Percentiles rank a stretch among this genome's conserved stretches.
Conservation (phyloP, 2,113 vertebrate genomes). For the Megaceryle torquata region DNA sequence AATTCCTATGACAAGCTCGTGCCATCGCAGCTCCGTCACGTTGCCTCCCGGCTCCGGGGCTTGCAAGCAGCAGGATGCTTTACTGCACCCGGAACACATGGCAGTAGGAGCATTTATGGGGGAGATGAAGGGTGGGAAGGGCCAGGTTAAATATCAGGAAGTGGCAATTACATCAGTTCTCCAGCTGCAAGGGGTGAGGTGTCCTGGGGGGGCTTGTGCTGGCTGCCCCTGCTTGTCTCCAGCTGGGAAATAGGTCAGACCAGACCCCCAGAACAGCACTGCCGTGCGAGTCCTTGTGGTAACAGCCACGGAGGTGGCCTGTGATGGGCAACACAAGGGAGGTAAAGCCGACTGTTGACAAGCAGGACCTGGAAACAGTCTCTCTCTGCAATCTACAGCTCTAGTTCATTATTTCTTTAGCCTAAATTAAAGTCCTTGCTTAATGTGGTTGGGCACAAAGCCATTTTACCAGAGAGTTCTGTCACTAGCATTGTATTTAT, state of each 20-base stretch:
- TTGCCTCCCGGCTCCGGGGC: not conserved
- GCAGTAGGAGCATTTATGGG: not conserved
- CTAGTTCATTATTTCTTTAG: not conserved
- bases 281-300: not conserved
- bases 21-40: not conserved
- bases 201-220: not conserved
- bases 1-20: not conserved
- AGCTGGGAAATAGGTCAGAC: not conserved
- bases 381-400: not conserved
- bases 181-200: not conserved
- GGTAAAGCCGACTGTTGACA: not conserved
- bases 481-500: constrained; percentile 13
- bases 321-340: not conserved
- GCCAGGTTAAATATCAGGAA: not conserved
- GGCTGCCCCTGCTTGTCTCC: not conserved
- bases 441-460: not conserved
- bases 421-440: not conserved
- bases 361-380: not conserved
- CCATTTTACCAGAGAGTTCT: not conserved
- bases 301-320: not conserved
- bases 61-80: not conserved
- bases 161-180: not conserved
- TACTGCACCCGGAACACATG: not conserved
- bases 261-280: not conserved
- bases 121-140: not conserved